Evolutionary conservation across 2,888 invertebrate genomes (phyloP), one percentile per base, ranked within the genome.

Genomic region (Ametastegia equiseti): DNA sequence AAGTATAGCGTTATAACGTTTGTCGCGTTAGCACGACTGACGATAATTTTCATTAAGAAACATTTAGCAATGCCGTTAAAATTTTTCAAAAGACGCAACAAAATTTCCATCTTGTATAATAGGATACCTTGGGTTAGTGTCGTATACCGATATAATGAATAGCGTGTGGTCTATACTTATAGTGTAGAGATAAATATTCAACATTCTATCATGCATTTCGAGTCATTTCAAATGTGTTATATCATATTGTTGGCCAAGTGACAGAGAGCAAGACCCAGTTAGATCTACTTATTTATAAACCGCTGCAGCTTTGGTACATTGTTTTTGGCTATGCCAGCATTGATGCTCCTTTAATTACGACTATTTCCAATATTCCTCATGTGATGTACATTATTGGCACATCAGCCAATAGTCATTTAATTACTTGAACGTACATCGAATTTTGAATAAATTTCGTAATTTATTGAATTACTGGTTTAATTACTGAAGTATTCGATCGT

Each of bases 191-290:
- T 39, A 57, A 23, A 45, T 63, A 45, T 65, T 79, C n/a, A 63
- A 30, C 79, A 45, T 79, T 47, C 42, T 60, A 30, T n/a, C 42
- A 11, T 47, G 77, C 19, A 47, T 65, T 65, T 47, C 65, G 11
- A 60, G 30, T 57, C 65, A 79, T 79, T 79, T 79, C 45, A 15
- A 33, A 77, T 4, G 71, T 67, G 47, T 71, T 71, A 71, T 30
- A 27, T 71, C 71, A 71, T 19, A 36, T 30, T 30, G 27, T 47
- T 71, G 71, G 71, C 47, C 42, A 30, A 71, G 71, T 30, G 47
- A 71, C 71, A 71, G 71, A 71, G 45, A 71, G 27, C 71, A 45
- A 47, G 47, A 71, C 71, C 71, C 30, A 71, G 47, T 71, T 71
- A 15, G 27, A 47, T 75, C 19, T 19, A 23, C 23, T 54, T 75